These are phyloP conservation scores for Schizothorax lantsangensis DNA, from an alignment of 2,797 vertebrate genomes.

Conservation along the genomic window DNA sequence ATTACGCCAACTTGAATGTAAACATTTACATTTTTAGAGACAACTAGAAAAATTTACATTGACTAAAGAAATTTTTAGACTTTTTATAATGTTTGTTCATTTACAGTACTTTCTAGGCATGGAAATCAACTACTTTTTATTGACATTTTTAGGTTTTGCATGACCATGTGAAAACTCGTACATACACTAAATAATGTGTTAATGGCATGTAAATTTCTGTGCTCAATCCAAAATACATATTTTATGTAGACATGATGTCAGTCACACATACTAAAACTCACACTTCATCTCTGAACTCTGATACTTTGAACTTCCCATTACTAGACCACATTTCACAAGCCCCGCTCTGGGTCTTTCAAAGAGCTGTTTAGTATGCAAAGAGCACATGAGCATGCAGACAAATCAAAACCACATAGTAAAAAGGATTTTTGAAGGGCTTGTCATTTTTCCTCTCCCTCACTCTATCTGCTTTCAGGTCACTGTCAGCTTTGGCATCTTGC, in stretches of 20 bases:
- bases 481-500: conserved; percentile 44
- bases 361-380: conserved; percentile 45
- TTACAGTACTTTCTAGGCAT: not conserved
- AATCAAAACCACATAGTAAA: conserved; percentile 47
- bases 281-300: conserved; percentile 7
- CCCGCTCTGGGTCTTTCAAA: not conserved
- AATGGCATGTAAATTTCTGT: not conserved
- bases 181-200: not conserved
- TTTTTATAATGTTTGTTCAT: not conserved
- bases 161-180: not conserved
- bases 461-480: conserved; percentile 28
- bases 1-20: not conserved
- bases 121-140: not conserved
- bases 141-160: not conserved
- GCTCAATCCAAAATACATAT: not conserved
- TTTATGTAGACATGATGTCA: not conserved
- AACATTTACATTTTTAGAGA: not conserved
- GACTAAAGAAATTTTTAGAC: not conserved
- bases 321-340: conserved; percentile 5
- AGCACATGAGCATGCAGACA: conserved; percentile 35
- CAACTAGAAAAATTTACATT: not conserved
- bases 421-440: conserved; percentile 52
- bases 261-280: not conserved
- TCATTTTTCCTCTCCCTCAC: conserved; percentile 23
- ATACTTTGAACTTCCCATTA: not conserved